Base-by-base conservation (phyloP, 1,140 invertebrate genomes). In the silkworm (Bombyx mori) region DNA sequence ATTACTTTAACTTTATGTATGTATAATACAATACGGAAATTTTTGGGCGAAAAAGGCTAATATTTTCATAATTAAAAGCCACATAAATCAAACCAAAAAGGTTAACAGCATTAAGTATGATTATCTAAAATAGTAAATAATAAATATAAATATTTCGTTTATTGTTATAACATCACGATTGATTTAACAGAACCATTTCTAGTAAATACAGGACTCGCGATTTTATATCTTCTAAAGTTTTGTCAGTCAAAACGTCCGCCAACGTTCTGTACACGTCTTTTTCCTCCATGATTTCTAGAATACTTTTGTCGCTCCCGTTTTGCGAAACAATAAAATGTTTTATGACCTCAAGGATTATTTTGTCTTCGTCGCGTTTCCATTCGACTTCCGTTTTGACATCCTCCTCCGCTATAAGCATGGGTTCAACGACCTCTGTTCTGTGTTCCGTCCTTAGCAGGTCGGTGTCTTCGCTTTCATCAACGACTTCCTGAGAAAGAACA, bases 291-390 rank as follows among this genome's bases (percentile, higher is more conserved):
- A 79, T 75, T 50, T 83, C 76, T n/a, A 72, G 35, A 6, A 86
- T 74, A 9, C 75, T 76, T 63, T 79, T 78, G 44, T 73, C 66
- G 54, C 67, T 66, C 9, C 66, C 57, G 42, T 80, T 71, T 58
- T 74, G 62, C 7, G 69, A 62, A 0, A 65, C 65, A 1, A 82
- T 54, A 35, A 66, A 62, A 52, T 75, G 51, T 47, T 78, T 77
- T 1, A 86, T 54, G 22, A 83, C 46, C 73, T 86, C 74, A 43
- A 86, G 56, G 26, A 86, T 75, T 5, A 72, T 45, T 67, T 81
- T 86, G 51, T 86, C 82, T 65, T 86, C 82, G 0, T 83, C 75
- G 56, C 79, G 67, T n/a, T 65, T 76, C 82, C 82, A 86, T 12
- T 83, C 79, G 0, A 58, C 44, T 62, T 82, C 79, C 1, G 53